A percentile compares a stretch with the other conserved stretches of the same genome.
phyloP scores from a whole-genome alignment of 2,797 vertebrate genomes.

The Epinephelus malabaricus region DNA sequence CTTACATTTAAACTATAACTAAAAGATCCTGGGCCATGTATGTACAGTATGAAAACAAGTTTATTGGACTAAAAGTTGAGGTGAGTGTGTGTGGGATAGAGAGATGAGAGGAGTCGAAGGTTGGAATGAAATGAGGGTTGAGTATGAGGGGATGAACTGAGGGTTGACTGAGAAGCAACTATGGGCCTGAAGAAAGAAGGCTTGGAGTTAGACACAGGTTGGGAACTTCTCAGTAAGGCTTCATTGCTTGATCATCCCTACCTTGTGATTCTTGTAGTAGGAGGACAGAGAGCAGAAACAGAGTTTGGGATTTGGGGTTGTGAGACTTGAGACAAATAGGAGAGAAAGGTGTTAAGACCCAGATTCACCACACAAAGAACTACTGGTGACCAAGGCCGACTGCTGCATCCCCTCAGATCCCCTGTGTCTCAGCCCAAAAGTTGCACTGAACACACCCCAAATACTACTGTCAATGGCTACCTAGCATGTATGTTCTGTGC shows the following conservation, averaged over 20 bases:
- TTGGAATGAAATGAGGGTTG: background rate
- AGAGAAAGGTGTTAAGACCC: background rate
- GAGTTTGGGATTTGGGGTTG: background rate
- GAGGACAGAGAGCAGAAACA: background rate
- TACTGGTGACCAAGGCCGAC: no score
- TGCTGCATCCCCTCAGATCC: no score
- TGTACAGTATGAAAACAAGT: background rate
- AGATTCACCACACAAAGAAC: no score
- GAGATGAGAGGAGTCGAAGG: background rate
- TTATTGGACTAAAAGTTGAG: background rate
- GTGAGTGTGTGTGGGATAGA: background rate
- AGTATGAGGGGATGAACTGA: background rate
- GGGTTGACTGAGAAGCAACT: background rate
- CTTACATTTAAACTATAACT: background rate
- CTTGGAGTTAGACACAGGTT: background rate
- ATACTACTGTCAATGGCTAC: no score
- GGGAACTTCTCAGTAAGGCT: background rate
- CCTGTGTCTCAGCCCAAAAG: no score
- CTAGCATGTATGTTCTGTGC: no score
- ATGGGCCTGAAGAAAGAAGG: background rate
- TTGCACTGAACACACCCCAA: no score
- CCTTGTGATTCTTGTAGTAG: background rate
- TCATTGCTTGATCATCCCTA: conserved; percentile 2
- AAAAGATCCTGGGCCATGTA: background rate
- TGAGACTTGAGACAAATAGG: background rate